Percentiles rank a stretch among this genome's conserved stretches.
Evolutionary conservation across 64 coral and sea anemone genomes (phyloP).

Genomic region (Montipora cactus): DNA sequence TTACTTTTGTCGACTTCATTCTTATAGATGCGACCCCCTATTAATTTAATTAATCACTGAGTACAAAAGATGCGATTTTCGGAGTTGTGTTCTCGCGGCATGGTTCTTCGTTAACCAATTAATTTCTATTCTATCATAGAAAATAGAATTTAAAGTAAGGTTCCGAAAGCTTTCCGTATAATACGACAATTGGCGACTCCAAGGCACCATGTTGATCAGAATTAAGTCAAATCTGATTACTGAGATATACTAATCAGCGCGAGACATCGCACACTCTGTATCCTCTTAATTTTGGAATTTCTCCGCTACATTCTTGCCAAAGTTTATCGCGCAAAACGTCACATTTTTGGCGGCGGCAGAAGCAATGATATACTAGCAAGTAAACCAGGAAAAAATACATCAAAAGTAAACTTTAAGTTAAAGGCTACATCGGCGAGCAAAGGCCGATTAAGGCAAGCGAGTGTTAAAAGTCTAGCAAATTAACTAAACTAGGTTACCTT

Average conservation of each 20-base stretch:
- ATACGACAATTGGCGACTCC: slow-evolving; percentile 16
- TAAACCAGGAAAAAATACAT: not conserved
- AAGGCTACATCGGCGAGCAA: not conserved
- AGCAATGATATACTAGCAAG: not conserved
- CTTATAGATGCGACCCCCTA: not conserved
- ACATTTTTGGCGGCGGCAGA: not conserved
- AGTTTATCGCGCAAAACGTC: not conserved
- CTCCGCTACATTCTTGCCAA: not conserved
- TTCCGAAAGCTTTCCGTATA: slow-evolving; percentile 32
- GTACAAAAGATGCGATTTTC: no score
- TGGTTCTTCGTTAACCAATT: not conserved
- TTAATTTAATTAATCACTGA: not conserved
- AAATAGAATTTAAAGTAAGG: not conserved
- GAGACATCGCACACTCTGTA: not conserved
- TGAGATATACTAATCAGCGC: not conserved
- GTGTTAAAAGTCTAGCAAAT: slow-evolving; percentile 4
- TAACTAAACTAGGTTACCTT: not conserved
- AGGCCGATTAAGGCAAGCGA: not conserved
- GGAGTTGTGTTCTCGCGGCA: not conserved
- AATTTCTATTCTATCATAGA: not conserved
- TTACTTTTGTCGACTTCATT: not conserved
- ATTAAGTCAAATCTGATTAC: slow-evolving; percentile 39
- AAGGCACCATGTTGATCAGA: slow-evolving; percentile 20
- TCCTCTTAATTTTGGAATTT: slow-evolving; percentile 25
- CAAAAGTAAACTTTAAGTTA: slow-evolving; percentile 5